phyloP scores from a whole-genome alignment of 2,888 invertebrate genomes.

The Dryocosmus kuriphilus region DNA sequence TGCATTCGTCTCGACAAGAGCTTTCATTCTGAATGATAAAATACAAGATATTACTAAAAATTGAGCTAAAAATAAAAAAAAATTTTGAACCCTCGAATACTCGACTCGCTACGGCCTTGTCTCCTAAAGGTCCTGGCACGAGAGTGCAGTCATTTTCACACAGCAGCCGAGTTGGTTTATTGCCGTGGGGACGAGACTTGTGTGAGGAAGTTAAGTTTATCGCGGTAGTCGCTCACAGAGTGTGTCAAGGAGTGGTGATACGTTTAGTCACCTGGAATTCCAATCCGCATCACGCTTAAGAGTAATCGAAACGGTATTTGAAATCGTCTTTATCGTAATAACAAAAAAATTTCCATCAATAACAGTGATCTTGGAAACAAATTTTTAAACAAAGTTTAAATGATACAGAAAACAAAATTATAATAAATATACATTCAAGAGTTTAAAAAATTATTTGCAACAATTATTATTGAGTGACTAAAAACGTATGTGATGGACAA shows the following conservation, averaged over 20 bases:
- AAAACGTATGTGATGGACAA: neutral
- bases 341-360: neutral
- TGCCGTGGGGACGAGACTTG: constrained; percentile 62
- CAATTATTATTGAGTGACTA: no score
- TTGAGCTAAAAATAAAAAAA: neutral
- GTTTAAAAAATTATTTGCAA: neutral
- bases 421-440: neutral
- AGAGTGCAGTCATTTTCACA: constrained; percentile 55
- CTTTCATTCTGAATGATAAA: neutral
- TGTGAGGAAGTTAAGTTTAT: constrained; percentile 69
- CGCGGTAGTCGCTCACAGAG: constrained; percentile 59
- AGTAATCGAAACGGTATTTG: neutral
- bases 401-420: neutral
- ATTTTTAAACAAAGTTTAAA: neutral
- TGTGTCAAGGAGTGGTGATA: constrained; percentile 16
- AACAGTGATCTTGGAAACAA: neutral
- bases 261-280: constrained; percentile 27
- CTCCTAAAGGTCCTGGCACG: constrained; percentile 36
- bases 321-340: neutral
- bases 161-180: constrained; percentile 64
- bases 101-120: constrained; percentile 1
- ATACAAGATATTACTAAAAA: neutral
- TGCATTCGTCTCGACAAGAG: neutral
- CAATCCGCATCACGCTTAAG: neutral
- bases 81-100: neutral